A percentile compares a stretch with the other conserved stretches of the same genome.
These are phyloP conservation scores for Buathra laborator DNA, from an alignment of 2,888 invertebrate genomes.

Conservation along the genomic window DNA sequence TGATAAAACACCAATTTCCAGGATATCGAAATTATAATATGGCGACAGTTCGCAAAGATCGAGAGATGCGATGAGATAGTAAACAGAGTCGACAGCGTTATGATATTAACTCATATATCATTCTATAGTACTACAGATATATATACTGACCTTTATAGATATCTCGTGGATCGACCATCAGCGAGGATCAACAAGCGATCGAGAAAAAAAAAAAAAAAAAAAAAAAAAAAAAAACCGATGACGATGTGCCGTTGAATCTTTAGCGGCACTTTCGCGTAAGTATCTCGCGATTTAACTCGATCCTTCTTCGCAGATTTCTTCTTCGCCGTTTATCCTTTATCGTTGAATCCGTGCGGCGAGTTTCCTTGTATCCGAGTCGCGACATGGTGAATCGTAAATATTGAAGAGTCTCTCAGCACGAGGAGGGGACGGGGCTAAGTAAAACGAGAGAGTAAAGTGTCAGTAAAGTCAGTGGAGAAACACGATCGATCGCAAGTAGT, in stretches of 20 bases:
- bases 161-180: constrained; percentile 10
- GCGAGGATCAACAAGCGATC: constrained; percentile 7
- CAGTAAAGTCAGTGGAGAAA: constrained; percentile 27
- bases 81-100: constrained; percentile 28
- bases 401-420: not conserved
- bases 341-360: not conserved
- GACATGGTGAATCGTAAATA: not conserved
- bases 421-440: not conserved
- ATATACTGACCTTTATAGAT: constrained; percentile 12
- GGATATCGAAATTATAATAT: constrained; percentile 13
- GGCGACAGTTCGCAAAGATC: not conserved
- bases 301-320: not conserved
- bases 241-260: not conserved
- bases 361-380: not conserved
- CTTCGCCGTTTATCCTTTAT: not conserved
- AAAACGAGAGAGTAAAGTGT: constrained; percentile 11
- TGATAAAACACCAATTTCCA: constrained; percentile 31
- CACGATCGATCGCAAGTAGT: constrained; percentile 44
- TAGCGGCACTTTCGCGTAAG: not conserved
- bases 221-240: not conserved
- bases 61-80: not conserved
- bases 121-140: not conserved
- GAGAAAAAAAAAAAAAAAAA: too few relatives aligned
- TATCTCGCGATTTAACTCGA: not conserved
- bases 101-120: not conserved